Evolutionary conservation across 2,888 invertebrate species (phyloP), one percentile per base, ranked within the genome.

Genomic region (Miltochrista miniata): DNA sequence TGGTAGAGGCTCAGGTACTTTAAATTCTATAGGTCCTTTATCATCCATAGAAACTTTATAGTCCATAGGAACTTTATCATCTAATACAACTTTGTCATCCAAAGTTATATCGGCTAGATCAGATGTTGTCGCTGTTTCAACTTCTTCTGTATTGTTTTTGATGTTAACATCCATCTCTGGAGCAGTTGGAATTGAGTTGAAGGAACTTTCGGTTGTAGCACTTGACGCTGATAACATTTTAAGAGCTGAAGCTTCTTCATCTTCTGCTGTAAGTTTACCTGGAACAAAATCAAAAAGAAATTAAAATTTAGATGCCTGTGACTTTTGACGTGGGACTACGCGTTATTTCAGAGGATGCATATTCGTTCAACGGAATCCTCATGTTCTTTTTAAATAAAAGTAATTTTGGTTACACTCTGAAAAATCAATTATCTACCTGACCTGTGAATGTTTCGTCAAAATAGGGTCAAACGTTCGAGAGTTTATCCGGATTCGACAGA

Each of bases 211-310:
- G 31, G 33, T 12, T 15, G 10, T 37, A 15, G 71, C 69, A 46
- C 68, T 68, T 11, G 70, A 53, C 48, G 57, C 34, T 4, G 38
- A 15, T 11, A 37, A 0, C 14, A 37, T 30, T 36, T 30, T 37
- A 30, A 45, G 36, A 11, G 47, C 29, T 41, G 14, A 11, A 12
- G 15, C 37, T 13, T 87, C 85, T 7, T 88, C 88, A 55, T 88
- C 89, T 43, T 89, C 90, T 11, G 61, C 72, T 5, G 76, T 70
- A 54, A 85, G 55, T 84, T 89, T 90, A 73, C 88, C 90, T 90
- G 76, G 18, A 24, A 24, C 14, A 7, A 77, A 81, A 59, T 47
- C 36, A 41, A 12, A 35, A 37, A n/a, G 14, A n/a, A 14, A 14
- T 31, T 31, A 4, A 37, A 10, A 14, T 36, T 2, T 10, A 36